Conservation (phyloP, 1,140 invertebrate genomes). For the Ceratina australensis region DNA sequence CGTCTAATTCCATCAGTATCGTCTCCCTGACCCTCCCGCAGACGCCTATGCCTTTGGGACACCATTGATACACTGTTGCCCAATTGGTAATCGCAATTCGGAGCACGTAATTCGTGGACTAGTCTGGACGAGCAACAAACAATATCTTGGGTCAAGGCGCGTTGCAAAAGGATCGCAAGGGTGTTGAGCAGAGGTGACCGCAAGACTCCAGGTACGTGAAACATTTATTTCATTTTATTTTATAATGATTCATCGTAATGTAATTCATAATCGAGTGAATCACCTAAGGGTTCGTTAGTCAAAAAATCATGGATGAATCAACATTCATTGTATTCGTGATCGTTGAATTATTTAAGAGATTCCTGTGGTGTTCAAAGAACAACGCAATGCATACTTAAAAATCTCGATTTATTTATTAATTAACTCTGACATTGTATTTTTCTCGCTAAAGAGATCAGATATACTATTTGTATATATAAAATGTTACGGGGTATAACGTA, state of each 20-base stretch:
- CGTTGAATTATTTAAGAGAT: background rate
- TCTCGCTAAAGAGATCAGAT: background rate
- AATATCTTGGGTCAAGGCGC: conserved; percentile 60
- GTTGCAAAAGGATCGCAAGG: conserved; percentile 22
- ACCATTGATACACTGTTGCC: conserved; percentile 64
- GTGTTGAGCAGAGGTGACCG: too few species aligned
- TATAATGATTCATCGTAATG: background rate
- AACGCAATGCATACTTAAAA: too few species aligned
- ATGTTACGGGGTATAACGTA: conserved; percentile 60
- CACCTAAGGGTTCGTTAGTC: too few species aligned
- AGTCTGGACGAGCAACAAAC: conserved; percentile 47
- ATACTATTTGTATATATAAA: background rate
- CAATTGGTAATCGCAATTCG: conserved; percentile 56
- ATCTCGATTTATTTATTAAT: background rate
- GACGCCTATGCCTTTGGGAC: conserved; percentile 55
- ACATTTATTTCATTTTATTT: too few species aligned
- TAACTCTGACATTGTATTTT: background rate
- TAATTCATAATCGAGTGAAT: too few species aligned
- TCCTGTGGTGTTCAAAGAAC: background rate
- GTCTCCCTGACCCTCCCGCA: conserved; percentile 53
- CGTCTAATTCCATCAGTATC: conserved; percentile 41
- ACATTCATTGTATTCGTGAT: conserved; percentile 21
- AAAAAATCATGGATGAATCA: conserved; percentile 15
- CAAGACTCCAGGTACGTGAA: too few species aligned
- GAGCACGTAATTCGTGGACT: conserved; percentile 60